phyloP scores from a whole-genome alignment of 2,113 vertebrate species.

The Petroica traversi region DNA sequence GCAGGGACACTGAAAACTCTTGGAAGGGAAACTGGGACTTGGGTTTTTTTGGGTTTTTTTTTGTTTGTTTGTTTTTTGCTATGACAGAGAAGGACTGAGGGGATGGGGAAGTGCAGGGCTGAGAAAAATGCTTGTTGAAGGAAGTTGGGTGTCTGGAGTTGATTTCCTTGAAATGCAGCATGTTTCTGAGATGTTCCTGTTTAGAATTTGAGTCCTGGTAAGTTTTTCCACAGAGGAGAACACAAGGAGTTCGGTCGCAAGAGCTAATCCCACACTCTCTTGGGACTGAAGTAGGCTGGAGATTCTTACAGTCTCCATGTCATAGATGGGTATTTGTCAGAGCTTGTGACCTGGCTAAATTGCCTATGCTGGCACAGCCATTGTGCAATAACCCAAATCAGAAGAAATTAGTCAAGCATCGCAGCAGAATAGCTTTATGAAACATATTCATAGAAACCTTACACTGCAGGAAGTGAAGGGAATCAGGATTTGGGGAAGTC shows the following conservation, averaged over 20 bases:
- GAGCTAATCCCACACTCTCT: background rate
- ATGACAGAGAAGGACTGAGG: background rate
- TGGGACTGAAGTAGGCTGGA: background rate
- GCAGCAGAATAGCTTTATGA: background rate
- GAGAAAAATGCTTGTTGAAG: background rate
- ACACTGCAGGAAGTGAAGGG: background rate
- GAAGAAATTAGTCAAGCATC: background rate
- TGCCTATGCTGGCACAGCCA: background rate
- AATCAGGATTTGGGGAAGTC: background rate
- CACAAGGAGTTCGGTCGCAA: background rate
- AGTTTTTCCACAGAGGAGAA: background rate
- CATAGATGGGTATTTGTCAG: background rate
- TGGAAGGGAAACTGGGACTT: background rate
- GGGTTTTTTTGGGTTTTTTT: background rate
- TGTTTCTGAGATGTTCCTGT: background rate
- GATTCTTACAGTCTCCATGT: background rate
- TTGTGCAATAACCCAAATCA: background rate
- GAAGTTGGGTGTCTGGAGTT: background rate
- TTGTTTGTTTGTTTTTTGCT: background rate
- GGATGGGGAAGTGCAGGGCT: background rate
- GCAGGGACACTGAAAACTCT: background rate
- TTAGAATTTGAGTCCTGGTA: background rate
- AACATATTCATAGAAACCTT: background rate
- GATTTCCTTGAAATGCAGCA: background rate
- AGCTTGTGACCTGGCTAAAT: background rate